These are phyloP conservation scores for Ips typographus DNA, from an alignment of 1,140 invertebrate genomes.

Conservation along the genomic window DNA sequence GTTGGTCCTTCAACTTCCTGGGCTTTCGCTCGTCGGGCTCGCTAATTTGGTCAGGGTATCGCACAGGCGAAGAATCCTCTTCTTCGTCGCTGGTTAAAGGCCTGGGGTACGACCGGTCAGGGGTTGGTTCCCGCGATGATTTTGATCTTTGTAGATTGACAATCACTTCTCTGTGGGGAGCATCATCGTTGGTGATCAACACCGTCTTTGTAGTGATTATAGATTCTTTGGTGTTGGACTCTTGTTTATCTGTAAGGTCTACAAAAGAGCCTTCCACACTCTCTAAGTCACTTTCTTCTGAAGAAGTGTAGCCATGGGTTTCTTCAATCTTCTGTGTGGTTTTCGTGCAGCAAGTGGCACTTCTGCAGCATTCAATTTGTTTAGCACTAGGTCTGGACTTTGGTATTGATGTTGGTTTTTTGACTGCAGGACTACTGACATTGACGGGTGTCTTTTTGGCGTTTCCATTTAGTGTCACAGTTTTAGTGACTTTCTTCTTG, in stretches of 20 bases:
- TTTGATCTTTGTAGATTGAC: slow-evolving; percentile 67
- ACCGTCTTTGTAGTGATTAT: slow-evolving; percentile 50
- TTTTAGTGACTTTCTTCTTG: slow-evolving; percentile 38
- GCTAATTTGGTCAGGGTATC: slow-evolving; percentile 68
- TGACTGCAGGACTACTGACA: slow-evolving; percentile 15
- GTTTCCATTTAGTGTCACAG: slow-evolving; percentile 30
- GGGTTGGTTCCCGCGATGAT: slow-evolving; percentile 70
- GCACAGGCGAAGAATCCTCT: slow-evolving; percentile 59
- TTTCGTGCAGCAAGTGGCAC: slow-evolving; percentile 15
- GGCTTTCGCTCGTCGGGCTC: slow-evolving; percentile 67
- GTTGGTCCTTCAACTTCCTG: slow-evolving; percentile 54
- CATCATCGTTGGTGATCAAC: slow-evolving; percentile 44
- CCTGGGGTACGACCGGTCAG: slow-evolving; percentile 65
- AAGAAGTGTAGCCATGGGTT: slow-evolving; percentile 37
- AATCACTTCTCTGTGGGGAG: slow-evolving; percentile 55
- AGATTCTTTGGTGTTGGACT: slow-evolving; percentile 58
- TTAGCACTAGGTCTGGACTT: not conserved
- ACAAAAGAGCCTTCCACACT: slow-evolving; percentile 44
- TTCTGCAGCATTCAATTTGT: not conserved
- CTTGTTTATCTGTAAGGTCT: slow-evolving; percentile 41
- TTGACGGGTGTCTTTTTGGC: slow-evolving; percentile 3
- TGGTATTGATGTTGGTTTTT: not conserved
- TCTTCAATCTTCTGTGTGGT: slow-evolving; percentile 39
- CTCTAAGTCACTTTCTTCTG: slow-evolving; percentile 42
- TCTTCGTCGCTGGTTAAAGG: slow-evolving; percentile 59